Percentiles rank a stretch among this genome's conserved stretches.
Evolutionary conservation across 2,888 invertebrate genomes (phyloP).

Genomic region (Calephelis perditalis): DNA sequence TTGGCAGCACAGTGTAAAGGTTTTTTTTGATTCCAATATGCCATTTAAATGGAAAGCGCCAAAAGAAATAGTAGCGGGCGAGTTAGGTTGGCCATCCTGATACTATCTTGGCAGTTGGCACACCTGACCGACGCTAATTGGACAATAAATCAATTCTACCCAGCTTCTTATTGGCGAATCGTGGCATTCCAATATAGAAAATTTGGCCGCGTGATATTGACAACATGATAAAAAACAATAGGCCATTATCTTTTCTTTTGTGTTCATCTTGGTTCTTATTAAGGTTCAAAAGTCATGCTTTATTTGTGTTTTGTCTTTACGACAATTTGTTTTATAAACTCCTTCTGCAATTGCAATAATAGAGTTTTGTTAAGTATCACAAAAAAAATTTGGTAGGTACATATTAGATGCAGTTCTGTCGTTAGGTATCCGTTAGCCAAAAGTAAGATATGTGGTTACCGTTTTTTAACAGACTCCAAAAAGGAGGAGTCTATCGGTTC

Average conservation of each 20-base stretch:
- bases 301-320: slow-evolving; percentile 67
- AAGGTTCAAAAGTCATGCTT: slow-evolving; percentile 66
- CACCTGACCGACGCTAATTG: slow-evolving; percentile 79
- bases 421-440: no score
- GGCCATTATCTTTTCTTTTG: slow-evolving; percentile 75
- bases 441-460: no score
- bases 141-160: slow-evolving; percentile 79
- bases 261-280: slow-evolving; percentile 73
- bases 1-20: slow-evolving; percentile 69
- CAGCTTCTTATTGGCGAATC: slow-evolving; percentile 78
- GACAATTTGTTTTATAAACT: slow-evolving; percentile 74
- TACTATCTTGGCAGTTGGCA: slow-evolving; percentile 78
- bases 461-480: no score
- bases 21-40: slow-evolving; percentile 75
- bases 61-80: slow-evolving; percentile 69
- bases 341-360: slow-evolving; percentile 32
- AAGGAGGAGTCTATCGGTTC: no score
- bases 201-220: slow-evolving; percentile 78
- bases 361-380: no score
- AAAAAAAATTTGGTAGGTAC: no score
- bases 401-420: no score
- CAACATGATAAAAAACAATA: slow-evolving; percentile 78
- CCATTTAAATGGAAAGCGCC: slow-evolving; percentile 71
- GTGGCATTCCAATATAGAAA: slow-evolving; percentile 78
- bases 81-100: slow-evolving; percentile 74